Conservation (phyloP, 2,797 vertebrate genomes). For the Siniperca obscura region DNA sequence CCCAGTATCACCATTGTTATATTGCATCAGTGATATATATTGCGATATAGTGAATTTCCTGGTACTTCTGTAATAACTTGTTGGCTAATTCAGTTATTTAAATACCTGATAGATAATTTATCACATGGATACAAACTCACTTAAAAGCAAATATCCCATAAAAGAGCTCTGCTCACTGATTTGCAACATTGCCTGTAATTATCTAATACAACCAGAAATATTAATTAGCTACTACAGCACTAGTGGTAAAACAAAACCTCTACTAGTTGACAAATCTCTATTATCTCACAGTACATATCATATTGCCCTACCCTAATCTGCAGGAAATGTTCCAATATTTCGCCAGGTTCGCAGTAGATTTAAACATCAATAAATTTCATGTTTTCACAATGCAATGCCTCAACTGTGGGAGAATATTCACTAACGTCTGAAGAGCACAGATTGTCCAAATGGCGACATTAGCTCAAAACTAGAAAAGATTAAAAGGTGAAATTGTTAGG, state of each 20-base stretch:
- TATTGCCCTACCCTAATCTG: background rate
- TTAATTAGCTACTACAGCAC: background rate
- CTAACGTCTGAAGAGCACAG: background rate
- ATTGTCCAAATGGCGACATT: background rate
- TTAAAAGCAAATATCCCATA: too few relatives aligned
- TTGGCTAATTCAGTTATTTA: background rate
- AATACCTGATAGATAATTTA: background rate
- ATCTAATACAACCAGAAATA: background rate
- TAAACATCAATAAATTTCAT: background rate
- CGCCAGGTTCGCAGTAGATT: background rate
- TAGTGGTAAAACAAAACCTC: background rate
- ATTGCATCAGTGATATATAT: background rate
- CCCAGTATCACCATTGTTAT: background rate
- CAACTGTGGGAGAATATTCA: background rate
- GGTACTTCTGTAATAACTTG: background rate
- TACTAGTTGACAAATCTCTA: too few relatives aligned
- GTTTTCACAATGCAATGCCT: background rate
- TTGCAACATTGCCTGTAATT: too few relatives aligned
- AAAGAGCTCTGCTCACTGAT: too few relatives aligned
- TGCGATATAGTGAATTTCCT: background rate
- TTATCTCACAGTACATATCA: too few relatives aligned
- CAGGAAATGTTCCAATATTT: background rate
- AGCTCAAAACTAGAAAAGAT: background rate
- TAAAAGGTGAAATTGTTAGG: background rate
- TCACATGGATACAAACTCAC: background rate